A percentile compares a stretch with the other conserved stretches of the same genome.
Conservation (phyloP, 2,797 vertebrate species). For the Anniella stebbinsi region DNA sequence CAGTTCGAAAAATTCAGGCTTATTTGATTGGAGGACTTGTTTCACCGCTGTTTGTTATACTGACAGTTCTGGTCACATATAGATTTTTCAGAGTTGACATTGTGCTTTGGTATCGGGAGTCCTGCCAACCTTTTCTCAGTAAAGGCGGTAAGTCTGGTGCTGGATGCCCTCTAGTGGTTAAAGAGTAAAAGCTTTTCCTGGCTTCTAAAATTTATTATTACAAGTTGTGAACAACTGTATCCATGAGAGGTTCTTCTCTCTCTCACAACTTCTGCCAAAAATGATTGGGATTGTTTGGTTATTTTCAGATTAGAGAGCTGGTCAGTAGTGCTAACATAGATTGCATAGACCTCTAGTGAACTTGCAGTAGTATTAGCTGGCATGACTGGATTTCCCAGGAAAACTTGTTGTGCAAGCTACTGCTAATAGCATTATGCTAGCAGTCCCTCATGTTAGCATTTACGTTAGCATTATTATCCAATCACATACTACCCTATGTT, state of each 20-base stretch:
- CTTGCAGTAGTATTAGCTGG: too few relatives aligned
- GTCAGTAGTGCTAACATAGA: too few relatives aligned
- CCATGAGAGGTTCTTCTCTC: neutral
- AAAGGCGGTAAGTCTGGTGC: conserved; percentile 80
- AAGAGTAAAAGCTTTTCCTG: neutral
- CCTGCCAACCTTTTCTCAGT: conserved; percentile 73
- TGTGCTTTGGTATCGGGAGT: conserved; percentile 85
- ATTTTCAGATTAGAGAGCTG: neutral
- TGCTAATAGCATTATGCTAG: too few relatives aligned
- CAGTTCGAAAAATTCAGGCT: conserved; percentile 80
- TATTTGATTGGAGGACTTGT: conserved; percentile 76
- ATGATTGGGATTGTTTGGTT: neutral
- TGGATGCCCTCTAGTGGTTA: conserved; percentile 12
- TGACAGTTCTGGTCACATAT: conserved; percentile 76
- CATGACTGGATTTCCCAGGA: too few relatives aligned
- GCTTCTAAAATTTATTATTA: neutral
- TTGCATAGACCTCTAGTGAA: too few relatives aligned
- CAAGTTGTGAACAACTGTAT: neutral
- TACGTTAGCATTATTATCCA: too few relatives aligned
- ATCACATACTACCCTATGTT: neutral
- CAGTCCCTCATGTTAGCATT: too few relatives aligned
- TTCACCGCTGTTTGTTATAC: conserved; percentile 72
- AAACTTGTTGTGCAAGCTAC: too few relatives aligned
- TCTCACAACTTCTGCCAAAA: neutral
- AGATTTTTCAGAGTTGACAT: conserved; percentile 90